Base-by-base conservation (phyloP, 2,888 invertebrate genomes). In the Tipula unca region DNA sequence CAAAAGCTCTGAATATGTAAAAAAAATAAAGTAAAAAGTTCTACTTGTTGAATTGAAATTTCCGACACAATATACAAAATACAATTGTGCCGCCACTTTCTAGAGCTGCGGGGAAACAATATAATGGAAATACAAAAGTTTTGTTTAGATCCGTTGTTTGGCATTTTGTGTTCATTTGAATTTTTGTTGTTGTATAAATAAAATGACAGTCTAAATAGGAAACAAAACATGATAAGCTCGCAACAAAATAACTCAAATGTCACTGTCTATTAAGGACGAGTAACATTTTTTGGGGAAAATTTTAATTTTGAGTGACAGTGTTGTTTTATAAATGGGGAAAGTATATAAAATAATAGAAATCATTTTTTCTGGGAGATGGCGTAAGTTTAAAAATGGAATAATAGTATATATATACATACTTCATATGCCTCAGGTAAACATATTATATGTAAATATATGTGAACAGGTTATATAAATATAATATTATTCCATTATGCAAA, bases 241-340 rank as follows among this genome's bases (percentile, higher is more conserved):
- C 69, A 13, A 69, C 69, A 69, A 69, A 69, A 69, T 69, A 69
- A 69, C 69, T 69, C 69, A 69, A 69, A 69, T 69, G 69, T 69
- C 69, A 25, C 69, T 69, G 69, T 69, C 69, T 69, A 69, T 69
- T 69, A 69, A 25, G 25, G 69, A 69, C 69, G 25, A 69, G 69
- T 69, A 48, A 48, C 4, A n/a, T 48, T 14, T 48, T 42, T 48
- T n/a, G 2, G 48, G 48, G 20, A 69, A 69, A 69, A 25, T 25
- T 69, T 69, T 69, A 25, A 69, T 69, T 69, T 69, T 69, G 69
- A 69, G 25, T 69, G 69, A 69, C 69, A 69, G 25, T 69, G 25
- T 69, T 69, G 25, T 69, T 69, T 69, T 25, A 25, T 69, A 17
- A 4, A 48, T 13, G 42, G 42, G 42, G 14, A 42, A 42, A 42